These are phyloP conservation scores for Dipus sagitta DNA, from an alignment of 2,797 vertebrate genomes.

Conservation along the genomic window DNA sequence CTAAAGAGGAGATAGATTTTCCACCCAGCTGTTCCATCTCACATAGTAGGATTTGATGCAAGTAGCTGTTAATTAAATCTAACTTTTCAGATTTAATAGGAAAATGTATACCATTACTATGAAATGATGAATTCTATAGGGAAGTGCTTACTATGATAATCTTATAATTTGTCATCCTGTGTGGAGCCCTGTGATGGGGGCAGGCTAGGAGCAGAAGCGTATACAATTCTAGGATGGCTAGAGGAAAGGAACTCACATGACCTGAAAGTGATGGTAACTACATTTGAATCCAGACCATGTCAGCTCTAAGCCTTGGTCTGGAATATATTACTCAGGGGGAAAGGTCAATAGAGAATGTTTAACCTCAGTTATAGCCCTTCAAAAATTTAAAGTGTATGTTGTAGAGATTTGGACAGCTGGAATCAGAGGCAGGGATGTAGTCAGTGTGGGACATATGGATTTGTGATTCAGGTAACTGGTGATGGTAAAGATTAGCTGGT, in stretches of 20 bases:
- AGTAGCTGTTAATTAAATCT: neutral
- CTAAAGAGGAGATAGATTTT: neutral
- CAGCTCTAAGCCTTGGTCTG: neutral
- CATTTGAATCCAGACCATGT: neutral
- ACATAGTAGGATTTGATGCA: neutral
- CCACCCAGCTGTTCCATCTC: neutral
- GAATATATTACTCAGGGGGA: neutral
- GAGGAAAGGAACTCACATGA: neutral
- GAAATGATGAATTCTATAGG: neutral
- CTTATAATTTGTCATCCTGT: neutral
- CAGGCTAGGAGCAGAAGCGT: too few relatives aligned
- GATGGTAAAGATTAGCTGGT: neutral
- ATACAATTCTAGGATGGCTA: neutral
- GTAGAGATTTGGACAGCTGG: neutral
- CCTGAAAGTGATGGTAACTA: neutral
- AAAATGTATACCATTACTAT: neutral
- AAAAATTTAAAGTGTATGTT: neutral
- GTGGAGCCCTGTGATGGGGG: neutral
- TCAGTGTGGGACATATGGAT: neutral
- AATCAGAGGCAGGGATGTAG: neutral
- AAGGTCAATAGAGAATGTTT: neutral
- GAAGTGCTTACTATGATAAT: neutral
- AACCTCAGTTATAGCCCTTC: conserved; percentile 13
- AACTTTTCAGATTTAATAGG: neutral
- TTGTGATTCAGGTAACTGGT: neutral